Percentiles rank a stretch among this genome's conserved stretches.
These are phyloP conservation scores for Ophion obscuratus DNA, from an alignment of 2,888 invertebrate genomes.

Conservation along the genomic window DNA sequence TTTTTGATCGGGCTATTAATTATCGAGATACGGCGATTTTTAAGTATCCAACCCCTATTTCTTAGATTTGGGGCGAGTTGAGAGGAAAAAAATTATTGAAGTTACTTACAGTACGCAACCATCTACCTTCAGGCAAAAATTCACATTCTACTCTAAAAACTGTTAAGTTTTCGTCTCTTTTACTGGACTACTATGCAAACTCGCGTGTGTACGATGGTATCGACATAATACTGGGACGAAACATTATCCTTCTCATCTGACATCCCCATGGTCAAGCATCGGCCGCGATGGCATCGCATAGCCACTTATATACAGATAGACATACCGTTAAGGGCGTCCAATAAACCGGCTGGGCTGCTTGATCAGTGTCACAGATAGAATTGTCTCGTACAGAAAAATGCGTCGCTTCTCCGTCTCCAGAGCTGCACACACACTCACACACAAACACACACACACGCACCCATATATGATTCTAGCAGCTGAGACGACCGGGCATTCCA, in stretches of 20 bases:
- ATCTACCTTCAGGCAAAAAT: no score
- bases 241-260: slow-evolving; percentile 26
- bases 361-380: slow-evolving; percentile 65
- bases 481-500: background rate
- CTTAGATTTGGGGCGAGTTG: no score
- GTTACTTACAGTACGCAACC: no score
- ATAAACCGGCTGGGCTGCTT: slow-evolving; percentile 57
- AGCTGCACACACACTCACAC: background rate
- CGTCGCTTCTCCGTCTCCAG: slow-evolving; percentile 46
- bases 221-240: background rate
- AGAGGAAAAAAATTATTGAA: no score
- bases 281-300: slow-evolving; percentile 34
- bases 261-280: slow-evolving; percentile 11
- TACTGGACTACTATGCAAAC: no score
- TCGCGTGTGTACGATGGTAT: background rate
- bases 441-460: background rate
- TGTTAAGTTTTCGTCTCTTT: no score
- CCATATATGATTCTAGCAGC: slow-evolving; percentile 4
- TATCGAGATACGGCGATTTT: no score
- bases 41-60: no score
- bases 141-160: no score
- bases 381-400: slow-evolving; percentile 55
- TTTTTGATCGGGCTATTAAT: no score
- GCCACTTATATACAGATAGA: background rate
- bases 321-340: slow-evolving; percentile 15